phyloP scores from a whole-genome alignment of 1,140 invertebrate genomes.

The Solenopsis fugax region DNA sequence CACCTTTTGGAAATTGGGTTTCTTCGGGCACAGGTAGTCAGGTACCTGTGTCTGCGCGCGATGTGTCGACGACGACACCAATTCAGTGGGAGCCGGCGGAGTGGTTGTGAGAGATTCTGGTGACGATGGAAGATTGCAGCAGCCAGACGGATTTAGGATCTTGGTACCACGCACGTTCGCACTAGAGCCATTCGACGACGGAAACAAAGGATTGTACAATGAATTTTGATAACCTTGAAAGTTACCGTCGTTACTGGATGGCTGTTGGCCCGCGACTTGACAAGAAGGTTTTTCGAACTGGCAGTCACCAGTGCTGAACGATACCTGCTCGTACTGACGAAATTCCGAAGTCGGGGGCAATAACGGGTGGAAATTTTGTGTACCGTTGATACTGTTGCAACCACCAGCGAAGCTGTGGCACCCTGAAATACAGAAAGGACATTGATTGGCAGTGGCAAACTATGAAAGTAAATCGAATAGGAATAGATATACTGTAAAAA shows the following conservation, averaged over 20 bases:
- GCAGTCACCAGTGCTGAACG: constrained; percentile 66
- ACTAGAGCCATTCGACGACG: constrained; percentile 74
- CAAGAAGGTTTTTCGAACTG: neutral
- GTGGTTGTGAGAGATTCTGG: neutral
- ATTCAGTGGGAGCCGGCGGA: neutral
- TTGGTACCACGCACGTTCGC: constrained; percentile 73
- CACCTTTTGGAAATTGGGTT: too few species aligned
- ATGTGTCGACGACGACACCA: neutral
- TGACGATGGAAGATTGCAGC: neutral
- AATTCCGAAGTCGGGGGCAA: constrained; percentile 81
- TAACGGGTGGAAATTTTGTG: constrained; percentile 82
- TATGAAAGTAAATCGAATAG: neutral
- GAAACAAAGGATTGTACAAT: constrained; percentile 60
- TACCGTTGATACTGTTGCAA: constrained; percentile 85
- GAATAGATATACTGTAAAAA: neutral
- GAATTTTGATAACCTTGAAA: neutral
- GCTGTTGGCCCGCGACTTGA: neutral
- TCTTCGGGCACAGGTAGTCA: too few species aligned
- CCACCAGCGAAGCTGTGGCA: constrained; percentile 85
- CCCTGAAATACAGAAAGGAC: constrained; percentile 79
- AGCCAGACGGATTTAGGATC: constrained; percentile 68
- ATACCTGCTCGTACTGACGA: constrained; percentile 79
- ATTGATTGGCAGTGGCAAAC: neutral
- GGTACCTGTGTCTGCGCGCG: neutral
- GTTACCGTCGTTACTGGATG: neutral